Base-by-base conservation (phyloP, 2,888 invertebrate genomes). In the Hipparchia sbordonii region DNA sequence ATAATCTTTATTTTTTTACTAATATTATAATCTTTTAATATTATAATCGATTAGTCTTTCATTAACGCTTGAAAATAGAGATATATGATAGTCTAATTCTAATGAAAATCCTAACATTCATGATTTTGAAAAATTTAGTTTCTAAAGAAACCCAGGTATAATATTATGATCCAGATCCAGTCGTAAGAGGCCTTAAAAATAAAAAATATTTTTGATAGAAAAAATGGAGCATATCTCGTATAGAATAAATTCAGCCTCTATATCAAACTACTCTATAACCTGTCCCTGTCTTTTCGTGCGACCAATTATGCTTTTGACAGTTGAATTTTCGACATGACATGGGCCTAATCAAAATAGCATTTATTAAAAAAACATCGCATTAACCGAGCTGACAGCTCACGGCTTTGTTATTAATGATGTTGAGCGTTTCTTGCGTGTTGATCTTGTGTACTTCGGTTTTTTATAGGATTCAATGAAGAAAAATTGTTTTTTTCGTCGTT, bases 331-430 rank as follows among this genome's bases (percentile, higher is more conserved):
- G 89, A 93, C 92, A 92, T 93, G 94, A 94, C 94, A 91, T 91
- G 92, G 94, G 94, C 94, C 94, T 94, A 95, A 95, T 95, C 95
- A 94, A 94, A 93, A 94, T 92, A 94, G 88, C 92, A 89, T 93
- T 94, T 92, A 91, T 91, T 87, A 88, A 89, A 92, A 91, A 91
- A 91, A 88, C 88, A 87, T 87, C 87, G 89, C 89, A 89, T 92
- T 89, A 91, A 89, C 89, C 87, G 88, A 88, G 88, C 89, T 90
- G 93, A 93, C 94, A 92, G 93, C 91, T 90, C 89, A 90, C 90
- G 91, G 91, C 88, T 91, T 85, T 86, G 90, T 92, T 92, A 92
- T 92, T 92, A 92, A 92, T 90, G 92, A 88, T 82, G 82, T 78
- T 83, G 83, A 79, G 80, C 81, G 83, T 84, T 82, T 85, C 77